Evolutionary conservation across 2,888 invertebrate species (phyloP).

Genomic region (Nowickia ferox): DNA sequence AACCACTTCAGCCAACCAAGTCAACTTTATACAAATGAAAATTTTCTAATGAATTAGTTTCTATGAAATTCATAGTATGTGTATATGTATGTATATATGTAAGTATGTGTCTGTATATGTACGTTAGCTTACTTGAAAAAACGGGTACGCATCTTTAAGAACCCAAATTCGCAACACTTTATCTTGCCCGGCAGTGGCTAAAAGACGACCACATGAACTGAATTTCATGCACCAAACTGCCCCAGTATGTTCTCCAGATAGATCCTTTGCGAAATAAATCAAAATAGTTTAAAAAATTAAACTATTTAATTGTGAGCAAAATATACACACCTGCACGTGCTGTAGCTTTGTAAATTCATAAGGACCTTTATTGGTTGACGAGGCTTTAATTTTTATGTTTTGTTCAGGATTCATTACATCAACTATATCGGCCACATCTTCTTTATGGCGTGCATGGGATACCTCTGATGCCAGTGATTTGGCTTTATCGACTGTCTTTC

Average conservation of each 20-base stretch:
- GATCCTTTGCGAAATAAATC: conserved; percentile 84
- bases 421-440: conserved; percentile 92
- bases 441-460: conserved; percentile 93
- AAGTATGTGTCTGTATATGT: too few relatives aligned
- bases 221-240: conserved; percentile 99
- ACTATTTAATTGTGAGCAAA: too few relatives aligned
- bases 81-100: too few relatives aligned
- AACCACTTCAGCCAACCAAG: too few relatives aligned
- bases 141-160: conserved; percentile 92
- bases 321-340: conserved; percentile 89
- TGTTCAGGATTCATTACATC: conserved; percentile 92
- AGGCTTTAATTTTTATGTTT: conserved; percentile 95
- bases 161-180: conserved; percentile 97
- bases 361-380: conserved; percentile 97
- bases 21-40: too few relatives aligned
- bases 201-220: conserved; percentile 95
- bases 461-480: conserved; percentile 95
- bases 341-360: conserved; percentile 97
- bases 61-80: too few relatives aligned
- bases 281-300: too few relatives aligned
- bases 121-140: conserved; percentile 88
- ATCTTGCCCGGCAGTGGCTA: conserved; percentile 99
- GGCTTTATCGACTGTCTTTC: conserved; percentile 95
- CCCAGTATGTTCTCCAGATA: conserved; percentile 92
- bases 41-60: too few relatives aligned